These are phyloP conservation scores for Ameiurus melas DNA, from an alignment of 2,113 vertebrate genomes.

Conservation along the genomic window DNA sequence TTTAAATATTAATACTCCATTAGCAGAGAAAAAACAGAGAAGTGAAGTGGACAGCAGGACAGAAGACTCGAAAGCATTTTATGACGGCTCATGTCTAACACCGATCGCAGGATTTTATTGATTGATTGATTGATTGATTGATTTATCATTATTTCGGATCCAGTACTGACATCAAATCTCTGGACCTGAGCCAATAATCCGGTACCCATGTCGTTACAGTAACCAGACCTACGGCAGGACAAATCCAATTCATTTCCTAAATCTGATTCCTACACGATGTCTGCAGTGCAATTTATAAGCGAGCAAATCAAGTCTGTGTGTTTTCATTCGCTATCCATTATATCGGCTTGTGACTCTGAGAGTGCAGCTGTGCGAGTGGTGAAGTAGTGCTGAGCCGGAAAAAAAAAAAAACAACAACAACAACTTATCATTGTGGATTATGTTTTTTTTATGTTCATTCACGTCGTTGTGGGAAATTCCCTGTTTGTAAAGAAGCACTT, in stretches of 20 bases:
- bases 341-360: neutral
- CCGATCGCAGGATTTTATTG: neutral
- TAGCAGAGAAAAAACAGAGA: constrained; percentile 12
- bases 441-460: neutral
- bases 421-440: neutral
- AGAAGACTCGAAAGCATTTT: neutral
- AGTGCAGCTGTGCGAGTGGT: neutral
- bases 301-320: neutral
- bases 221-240: neutral
- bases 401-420: too few species aligned
- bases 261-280: neutral
- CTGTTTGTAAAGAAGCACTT: neutral
- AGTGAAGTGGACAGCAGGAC: neutral
- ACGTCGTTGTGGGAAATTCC: neutral
- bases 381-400: neutral
- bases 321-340: neutral
- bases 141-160: neutral
- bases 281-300: neutral
- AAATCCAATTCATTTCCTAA: neutral
- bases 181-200: neutral
- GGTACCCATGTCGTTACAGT: too few species aligned
- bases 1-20: constrained; percentile 41
- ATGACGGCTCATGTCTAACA: constrained; percentile 17
- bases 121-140: too few species aligned
- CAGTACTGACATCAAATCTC: neutral